Base-by-base conservation (phyloP, 1,140 invertebrate genomes). In the Ectropis grisescens region DNA sequence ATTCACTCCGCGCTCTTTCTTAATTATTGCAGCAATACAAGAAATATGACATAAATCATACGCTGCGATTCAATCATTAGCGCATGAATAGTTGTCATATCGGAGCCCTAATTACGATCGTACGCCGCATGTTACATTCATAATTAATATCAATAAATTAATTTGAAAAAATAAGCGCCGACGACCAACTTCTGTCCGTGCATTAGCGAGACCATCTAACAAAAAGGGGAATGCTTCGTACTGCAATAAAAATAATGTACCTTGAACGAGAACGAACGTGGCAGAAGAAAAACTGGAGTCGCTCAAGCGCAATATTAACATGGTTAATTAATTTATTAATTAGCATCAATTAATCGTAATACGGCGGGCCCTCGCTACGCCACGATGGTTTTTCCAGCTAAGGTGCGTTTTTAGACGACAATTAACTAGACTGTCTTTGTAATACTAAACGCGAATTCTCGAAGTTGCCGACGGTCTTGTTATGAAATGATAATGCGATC, bases 311-410 rank as follows among this genome's bases (percentile, higher is more conserved):
- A 32, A 49, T 67, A 75, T 66, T 68, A 66, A 66, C 60, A 72
- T 72, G 61, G 53, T 55, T 67, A 71, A 79, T 75, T 79, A 69
- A 75, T 78, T 67, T 71, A 75, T 75, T 71, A 68, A 74, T 75
- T 79, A 68, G 53, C 59, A 70, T 71, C 59, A 71, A 75, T 74
- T 72, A 68, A 68, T 62, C 51, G 58, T 67, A 60, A 56, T 53
- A 57, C 52, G 39, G 52, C 51, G 46, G 56, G 43, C 43, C 48
- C 33, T 40, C 43, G 58, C 44, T 44, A 54, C 60, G 61, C 55
- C 29, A 50, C 43, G 58, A 52, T 65, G 59, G 45, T 33, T 59
- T 62, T 74, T 74, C 62, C 57, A 32, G 26, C 36, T 54, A 66
- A 64, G 28, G 39, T 46, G 48, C 32, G 37, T 59, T 65, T 58